A percentile compares a stretch with the other conserved stretches of the same genome.
Evolutionary conservation across 1,140 invertebrate species (phyloP).

Genomic region (Calliopsis andreniformis): DNA sequence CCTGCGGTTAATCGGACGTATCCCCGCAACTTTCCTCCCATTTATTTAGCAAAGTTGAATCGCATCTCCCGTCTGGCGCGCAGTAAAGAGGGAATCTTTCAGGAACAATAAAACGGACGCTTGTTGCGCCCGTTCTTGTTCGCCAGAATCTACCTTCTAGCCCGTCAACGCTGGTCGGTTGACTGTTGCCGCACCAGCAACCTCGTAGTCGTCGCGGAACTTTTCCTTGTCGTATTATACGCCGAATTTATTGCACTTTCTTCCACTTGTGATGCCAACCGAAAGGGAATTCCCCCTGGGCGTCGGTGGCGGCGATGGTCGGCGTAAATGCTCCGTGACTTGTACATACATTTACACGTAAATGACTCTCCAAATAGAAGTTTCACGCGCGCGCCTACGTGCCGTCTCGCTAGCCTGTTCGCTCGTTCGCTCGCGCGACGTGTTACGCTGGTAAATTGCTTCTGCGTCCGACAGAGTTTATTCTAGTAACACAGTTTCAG

Average conservation of each 20-base stretch:
- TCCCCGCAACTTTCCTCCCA: conserved; percentile 16
- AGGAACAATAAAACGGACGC: conserved; percentile 52
- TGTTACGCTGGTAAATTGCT: conserved; percentile 52
- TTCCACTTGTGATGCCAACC: conserved; percentile 70
- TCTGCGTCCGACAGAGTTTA: conserved; percentile 62
- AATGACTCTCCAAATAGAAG: conserved; percentile 21
- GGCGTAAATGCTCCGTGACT: conserved; percentile 8
- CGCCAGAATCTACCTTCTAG: conserved; percentile 5
- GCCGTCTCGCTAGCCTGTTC: not conserved
- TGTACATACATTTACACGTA: conserved; percentile 29
- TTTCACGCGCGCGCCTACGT: conserved; percentile 9
- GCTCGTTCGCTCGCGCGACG: not conserved
- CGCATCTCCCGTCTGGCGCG: not conserved
- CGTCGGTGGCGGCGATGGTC: not conserved
- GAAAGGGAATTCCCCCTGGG: conserved; percentile 56
- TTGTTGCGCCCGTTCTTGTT: conserved; percentile 52
- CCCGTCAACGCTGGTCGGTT: not conserved
- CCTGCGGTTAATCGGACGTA: not conserved
- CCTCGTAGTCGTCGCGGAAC: conserved; percentile 30
- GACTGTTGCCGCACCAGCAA: conserved; percentile 18
- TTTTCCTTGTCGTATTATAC: conserved; percentile 61
- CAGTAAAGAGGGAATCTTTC: conserved; percentile 23
- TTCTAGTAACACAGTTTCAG: conserved; percentile 76
- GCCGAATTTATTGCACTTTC: conserved; percentile 72
- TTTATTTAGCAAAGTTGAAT: conserved; percentile 16